Evolutionary conservation across 2,888 invertebrate genomes (phyloP), one percentile per base, ranked within the genome.

Genomic region (Luffia ferchaultella): DNA sequence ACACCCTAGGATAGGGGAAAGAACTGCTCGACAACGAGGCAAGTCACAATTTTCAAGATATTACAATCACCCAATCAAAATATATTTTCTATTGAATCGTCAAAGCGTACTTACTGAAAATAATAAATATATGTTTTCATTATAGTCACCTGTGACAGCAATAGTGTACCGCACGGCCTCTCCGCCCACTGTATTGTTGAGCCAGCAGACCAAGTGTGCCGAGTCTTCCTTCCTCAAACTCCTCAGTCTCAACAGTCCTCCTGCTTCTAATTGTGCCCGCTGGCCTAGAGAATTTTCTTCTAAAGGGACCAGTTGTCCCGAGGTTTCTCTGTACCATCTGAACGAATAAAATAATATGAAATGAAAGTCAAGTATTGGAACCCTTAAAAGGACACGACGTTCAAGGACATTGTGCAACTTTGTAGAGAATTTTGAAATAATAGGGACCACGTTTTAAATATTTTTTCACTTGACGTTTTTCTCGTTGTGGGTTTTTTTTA

Each of bases 161-260:
- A 95, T 83, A 16, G 90, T 89, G 60, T 93, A 90, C 64, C 91
- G 88, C 45, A 92, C 89, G 43, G 90, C 90, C 67, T 93, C 92
- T 63, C 90, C 91, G 19, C 96, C 96, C 1, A 93, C 91, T 5
- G 93, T 91, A 72, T 96, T 97, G 79, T 95, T 95, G 51, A 94
- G 93, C 86, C 92, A 93, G 77, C 97, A 97, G 52, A 93, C 88
- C 78, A 95, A 96, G 60, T 91, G 89, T 48, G 96, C 96, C 52
- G 91, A 88, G 71, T 97, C 96, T 64, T 92, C 92, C 49, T 90
- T 79, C 53, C 90, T 78, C 62, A 90, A 87, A 67, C 87, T 88
- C 50, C 86, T 85, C 59, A 92, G 87, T 67, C 86, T 86, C 48
- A 92, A 84, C 55, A 92, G 74, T 40, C 92, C 92, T 1, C 87